phyloP scores from a whole-genome alignment of 30 jellyfish, hydroid and myxozoan genomes.

The Catostylus mosaicus region DNA sequence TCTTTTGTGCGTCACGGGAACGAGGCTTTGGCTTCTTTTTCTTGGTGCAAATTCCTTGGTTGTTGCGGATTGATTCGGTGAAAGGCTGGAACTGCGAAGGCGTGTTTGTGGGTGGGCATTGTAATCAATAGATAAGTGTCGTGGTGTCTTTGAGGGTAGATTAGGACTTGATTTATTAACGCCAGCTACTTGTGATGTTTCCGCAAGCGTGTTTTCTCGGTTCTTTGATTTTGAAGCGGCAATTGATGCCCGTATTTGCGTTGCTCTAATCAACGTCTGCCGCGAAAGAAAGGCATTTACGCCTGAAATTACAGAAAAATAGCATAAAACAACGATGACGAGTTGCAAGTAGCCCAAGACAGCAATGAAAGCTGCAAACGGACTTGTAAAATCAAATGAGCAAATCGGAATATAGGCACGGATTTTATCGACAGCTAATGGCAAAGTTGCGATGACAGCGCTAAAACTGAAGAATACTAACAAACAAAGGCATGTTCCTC shows the following conservation, averaged over 20 bases:
- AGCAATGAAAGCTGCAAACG: constrained; percentile 50
- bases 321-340: constrained; percentile 44
- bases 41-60: neutral
- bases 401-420: constrained; percentile 55
- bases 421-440: constrained; percentile 47
- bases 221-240: constrained; percentile 63
- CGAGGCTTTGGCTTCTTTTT: constrained; percentile 52
- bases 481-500: constrained; percentile 2
- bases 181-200: constrained; percentile 33
- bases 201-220: constrained; percentile 62
- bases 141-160: neutral
- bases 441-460: constrained; percentile 49
- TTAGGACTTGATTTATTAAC: constrained; percentile 16
- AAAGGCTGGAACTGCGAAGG: constrained; percentile 10
- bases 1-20: constrained; percentile 19
- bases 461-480: constrained; percentile 19
- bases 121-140: constrained; percentile 2
- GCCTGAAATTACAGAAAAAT: constrained; percentile 55
- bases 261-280: constrained; percentile 53
- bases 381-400: constrained; percentile 66
- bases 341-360: constrained; percentile 70
- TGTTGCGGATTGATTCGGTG: neutral
- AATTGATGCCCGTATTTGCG: constrained; percentile 72
- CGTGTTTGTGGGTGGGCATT: neutral
- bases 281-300: constrained; percentile 64